These are phyloP conservation scores for Leiothrix lutea DNA, from an alignment of 2,113 vertebrate species.

Conservation along the genomic window DNA sequence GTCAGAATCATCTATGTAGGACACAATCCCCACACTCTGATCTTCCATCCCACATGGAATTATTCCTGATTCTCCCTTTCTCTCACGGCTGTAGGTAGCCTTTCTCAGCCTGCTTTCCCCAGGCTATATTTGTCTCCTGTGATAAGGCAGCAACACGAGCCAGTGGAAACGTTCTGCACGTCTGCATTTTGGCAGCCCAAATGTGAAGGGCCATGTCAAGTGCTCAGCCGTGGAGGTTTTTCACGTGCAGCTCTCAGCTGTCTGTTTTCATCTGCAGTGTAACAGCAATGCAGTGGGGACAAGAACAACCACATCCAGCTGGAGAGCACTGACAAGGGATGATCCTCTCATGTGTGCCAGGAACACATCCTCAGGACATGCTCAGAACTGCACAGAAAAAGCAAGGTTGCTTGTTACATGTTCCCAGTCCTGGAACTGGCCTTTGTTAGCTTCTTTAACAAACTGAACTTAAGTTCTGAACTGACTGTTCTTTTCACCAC, in stretches of 20 bases:
- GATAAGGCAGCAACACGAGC: not conserved
- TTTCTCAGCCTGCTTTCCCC: not conserved
- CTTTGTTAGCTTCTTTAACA: not conserved
- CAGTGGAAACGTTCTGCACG: not conserved
- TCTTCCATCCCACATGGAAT: not conserved
- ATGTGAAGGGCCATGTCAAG: not conserved
- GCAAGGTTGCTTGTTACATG: not conserved
- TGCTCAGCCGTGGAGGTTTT: not conserved
- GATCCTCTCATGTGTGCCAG: not conserved
- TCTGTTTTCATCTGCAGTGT: not conserved
- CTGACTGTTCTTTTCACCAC: not conserved
- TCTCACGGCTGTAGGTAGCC: not conserved
- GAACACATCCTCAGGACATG: not conserved
- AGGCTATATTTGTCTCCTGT: not conserved
- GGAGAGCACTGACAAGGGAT: not conserved
- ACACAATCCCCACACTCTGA: not conserved
- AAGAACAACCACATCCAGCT: not conserved
- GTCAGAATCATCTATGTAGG: not conserved
- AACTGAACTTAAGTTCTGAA: not conserved
- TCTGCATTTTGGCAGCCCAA: slow-evolving; percentile 19
- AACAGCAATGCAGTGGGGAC: not conserved
- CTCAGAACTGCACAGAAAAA: not conserved
- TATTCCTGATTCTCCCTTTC: not conserved
- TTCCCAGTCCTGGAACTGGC: not conserved
- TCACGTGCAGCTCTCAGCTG: not conserved